A percentile compares a stretch with the other conserved stretches of the same genome.
phyloP scores from a whole-genome alignment of 2,113 vertebrate genomes.

The Oryzias celebensis region DNA sequence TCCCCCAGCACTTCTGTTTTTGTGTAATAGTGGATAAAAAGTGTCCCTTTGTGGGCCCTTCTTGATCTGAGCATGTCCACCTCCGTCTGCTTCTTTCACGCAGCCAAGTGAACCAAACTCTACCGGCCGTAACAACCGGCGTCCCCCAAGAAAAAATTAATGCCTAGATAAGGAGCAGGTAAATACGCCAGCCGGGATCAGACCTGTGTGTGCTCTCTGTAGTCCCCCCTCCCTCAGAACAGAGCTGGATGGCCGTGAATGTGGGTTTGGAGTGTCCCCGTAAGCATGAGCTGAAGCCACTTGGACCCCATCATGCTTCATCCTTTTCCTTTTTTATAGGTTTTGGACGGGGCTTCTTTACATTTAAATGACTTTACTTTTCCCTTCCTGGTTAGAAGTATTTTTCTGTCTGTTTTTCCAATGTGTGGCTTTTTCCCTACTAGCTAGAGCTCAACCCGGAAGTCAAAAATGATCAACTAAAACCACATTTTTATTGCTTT shows the following conservation, averaged over 20 bases:
- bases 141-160: slow-evolving; percentile 80
- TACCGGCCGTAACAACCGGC: slow-evolving; percentile 69
- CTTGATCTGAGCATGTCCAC: slow-evolving; percentile 60
- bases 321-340: slow-evolving; percentile 28
- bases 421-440: slow-evolving; percentile 28
- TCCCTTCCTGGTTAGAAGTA: slow-evolving; percentile 21
- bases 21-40: slow-evolving; percentile 1
- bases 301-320: slow-evolving; percentile 38
- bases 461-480: neutral
- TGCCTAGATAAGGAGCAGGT: slow-evolving; percentile 80
- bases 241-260: slow-evolving; percentile 33
- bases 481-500: too few relatives aligned
- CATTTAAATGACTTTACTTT: slow-evolving; percentile 1
- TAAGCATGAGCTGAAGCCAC: slow-evolving; percentile 46
- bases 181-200: slow-evolving; percentile 62
- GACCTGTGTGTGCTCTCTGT: slow-evolving; percentile 42
- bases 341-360: slow-evolving; percentile 12
- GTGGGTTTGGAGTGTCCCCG: slow-evolving; percentile 31
- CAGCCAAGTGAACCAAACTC: slow-evolving; percentile 80
- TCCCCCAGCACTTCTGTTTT: too few relatives aligned
- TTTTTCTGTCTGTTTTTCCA: slow-evolving; percentile 5
- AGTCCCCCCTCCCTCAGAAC: slow-evolving; percentile 14
- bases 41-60: slow-evolving; percentile 36
- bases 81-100: slow-evolving; percentile 73
- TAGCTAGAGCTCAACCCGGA: slow-evolving; percentile 1